Evolutionary conservation across 2,113 vertebrate genomes (phyloP).

Genomic region (Pituophis catenifer): DNA sequence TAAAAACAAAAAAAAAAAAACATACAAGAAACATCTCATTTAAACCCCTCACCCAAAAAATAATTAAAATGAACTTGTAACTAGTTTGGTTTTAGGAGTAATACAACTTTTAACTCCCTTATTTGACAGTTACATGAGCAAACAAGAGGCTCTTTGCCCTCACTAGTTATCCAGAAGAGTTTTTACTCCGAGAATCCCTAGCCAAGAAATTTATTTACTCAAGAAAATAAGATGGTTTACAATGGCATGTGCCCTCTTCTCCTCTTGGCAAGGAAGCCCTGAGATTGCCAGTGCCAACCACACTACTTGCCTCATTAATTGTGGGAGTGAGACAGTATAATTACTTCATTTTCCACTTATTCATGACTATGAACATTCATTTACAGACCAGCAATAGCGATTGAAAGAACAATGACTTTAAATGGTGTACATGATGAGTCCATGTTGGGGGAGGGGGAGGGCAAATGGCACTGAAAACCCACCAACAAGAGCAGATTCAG

Average conservation of each 20-base stretch:
- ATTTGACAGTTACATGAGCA: neutral
- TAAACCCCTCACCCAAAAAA: neutral
- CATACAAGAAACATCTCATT: neutral
- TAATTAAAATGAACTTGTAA: neutral
- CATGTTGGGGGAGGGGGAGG: neutral
- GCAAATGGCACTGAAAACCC: neutral
- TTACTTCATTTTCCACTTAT: neutral
- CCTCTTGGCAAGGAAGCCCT: neutral
- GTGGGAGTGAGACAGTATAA: neutral
- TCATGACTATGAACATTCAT: neutral
- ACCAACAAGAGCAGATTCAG: neutral
- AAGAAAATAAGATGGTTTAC: neutral
- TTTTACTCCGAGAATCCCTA: neutral
- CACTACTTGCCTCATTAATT: neutral
- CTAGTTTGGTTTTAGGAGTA: neutral
- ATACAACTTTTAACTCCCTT: neutral
- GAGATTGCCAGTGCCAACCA: neutral
- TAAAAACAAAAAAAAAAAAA: neutral
- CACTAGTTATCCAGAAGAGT: neutral
- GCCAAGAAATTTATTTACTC: neutral
- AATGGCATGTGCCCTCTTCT: neutral
- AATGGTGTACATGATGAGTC: neutral
- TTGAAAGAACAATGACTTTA: neutral
- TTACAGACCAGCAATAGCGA: neutral
- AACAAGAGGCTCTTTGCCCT: neutral